Percentiles rank a stretch among this genome's conserved stretches.
Evolutionary conservation across 2,888 invertebrate species (phyloP).

Genomic region (Rhogogaster chlorosoma): DNA sequence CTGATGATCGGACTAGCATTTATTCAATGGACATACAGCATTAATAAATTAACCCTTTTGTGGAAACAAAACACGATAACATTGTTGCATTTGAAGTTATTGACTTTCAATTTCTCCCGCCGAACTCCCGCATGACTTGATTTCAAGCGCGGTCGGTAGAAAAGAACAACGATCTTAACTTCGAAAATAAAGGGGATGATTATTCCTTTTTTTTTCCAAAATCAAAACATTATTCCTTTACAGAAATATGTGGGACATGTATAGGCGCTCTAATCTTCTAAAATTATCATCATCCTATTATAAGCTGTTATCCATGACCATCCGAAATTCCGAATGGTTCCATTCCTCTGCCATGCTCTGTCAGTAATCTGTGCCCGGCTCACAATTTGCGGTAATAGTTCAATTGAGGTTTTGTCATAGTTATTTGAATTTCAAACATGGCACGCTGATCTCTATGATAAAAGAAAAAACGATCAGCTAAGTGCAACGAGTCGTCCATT

Average conservation of each 20-base stretch:
- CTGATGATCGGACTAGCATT: background rate
- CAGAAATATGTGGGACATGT: background rate
- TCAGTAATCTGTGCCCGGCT: background rate
- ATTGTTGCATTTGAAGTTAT: background rate
- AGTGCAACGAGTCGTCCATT: background rate
- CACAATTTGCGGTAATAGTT: background rate
- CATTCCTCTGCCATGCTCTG: background rate
- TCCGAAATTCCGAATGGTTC: background rate
- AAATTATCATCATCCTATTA: background rate
- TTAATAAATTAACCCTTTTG: conserved; percentile 16
- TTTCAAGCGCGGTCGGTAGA: background rate
- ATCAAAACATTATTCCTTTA: too few relatives aligned
- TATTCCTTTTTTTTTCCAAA: too few relatives aligned
- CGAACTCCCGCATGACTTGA: background rate
- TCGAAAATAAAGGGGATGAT: background rate
- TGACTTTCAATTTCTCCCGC: background rate
- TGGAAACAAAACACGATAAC: background rate
- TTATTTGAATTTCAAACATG: background rate
- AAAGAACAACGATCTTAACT: background rate
- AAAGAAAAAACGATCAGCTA: background rate
- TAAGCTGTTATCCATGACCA: background rate
- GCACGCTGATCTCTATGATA: background rate
- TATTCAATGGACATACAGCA: background rate
- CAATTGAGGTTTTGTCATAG: background rate
- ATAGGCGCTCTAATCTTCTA: background rate